A percentile compares a stretch with the other conserved stretches of the same genome.
phyloP scores from a whole-genome alignment of 2,888 invertebrate species.

The Rhagophthalmus giganteus region DNA sequence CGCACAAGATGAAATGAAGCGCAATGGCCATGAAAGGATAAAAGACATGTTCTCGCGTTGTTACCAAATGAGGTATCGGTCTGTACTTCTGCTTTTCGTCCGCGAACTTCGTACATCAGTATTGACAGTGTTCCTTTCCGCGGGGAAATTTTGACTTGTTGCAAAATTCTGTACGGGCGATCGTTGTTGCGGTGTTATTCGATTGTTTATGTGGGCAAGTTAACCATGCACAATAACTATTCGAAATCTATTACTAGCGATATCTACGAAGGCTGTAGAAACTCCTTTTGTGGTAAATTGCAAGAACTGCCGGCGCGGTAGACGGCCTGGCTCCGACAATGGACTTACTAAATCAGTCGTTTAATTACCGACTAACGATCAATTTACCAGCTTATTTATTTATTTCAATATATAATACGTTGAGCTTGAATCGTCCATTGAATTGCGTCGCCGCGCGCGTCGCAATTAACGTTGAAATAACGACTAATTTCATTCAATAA shows the following conservation, averaged over 20 bases:
- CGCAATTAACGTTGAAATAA: too few relatives aligned
- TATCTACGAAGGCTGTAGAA: conserved; percentile 25
- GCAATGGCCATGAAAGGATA: conserved; percentile 44
- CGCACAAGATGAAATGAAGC: conserved; percentile 44
- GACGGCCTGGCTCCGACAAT: conserved; percentile 54
- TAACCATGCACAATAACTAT: background rate
- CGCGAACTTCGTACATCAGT: conserved; percentile 36
- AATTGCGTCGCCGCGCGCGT: conserved; percentile 9
- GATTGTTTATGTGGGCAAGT: background rate
- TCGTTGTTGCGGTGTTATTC: too few relatives aligned
- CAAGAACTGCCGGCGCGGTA: conserved; percentile 42
- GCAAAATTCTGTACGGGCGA: too few relatives aligned
- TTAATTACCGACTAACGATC: conserved; percentile 48
- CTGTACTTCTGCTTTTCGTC: conserved; percentile 35
- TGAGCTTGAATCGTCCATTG: conserved; percentile 23
- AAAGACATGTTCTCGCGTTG: conserved; percentile 42
- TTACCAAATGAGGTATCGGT: conserved; percentile 43
- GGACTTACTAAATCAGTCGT: conserved; percentile 50
- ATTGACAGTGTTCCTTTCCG: conserved; percentile 39
- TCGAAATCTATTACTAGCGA: conserved; percentile 24
- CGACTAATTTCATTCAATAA: too few relatives aligned
- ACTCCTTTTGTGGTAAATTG: conserved; percentile 49
- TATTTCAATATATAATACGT: conserved; percentile 39
- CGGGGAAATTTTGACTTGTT: conserved; percentile 38
- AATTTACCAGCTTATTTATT: conserved; percentile 50